Percentiles rank a stretch among this genome's conserved stretches.
These are phyloP conservation scores for Oreohelix idahoensis DNA, from an alignment of 1,140 invertebrate species.

Conservation along the genomic window DNA sequence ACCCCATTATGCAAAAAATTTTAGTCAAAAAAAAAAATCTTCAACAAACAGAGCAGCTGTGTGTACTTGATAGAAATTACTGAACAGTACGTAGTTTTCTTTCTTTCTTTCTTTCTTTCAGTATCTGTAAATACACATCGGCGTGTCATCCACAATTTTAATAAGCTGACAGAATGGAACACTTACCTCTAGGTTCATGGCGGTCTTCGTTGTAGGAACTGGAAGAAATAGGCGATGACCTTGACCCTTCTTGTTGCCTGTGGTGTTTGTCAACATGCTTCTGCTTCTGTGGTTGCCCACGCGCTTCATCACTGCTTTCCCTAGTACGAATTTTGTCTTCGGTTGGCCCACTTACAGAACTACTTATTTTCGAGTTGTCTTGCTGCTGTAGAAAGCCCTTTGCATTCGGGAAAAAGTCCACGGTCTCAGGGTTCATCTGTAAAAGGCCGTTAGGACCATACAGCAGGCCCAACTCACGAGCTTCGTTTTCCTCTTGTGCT, in stretches of 20 bases:
- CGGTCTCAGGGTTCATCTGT: conserved; percentile 61
- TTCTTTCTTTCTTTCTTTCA: no score
- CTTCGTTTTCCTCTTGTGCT: conserved; percentile 95
- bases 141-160: no score
- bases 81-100: no score
- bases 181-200: not conserved
- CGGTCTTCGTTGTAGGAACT: not conserved
- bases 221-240: not conserved
- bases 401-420: conserved; percentile 54
- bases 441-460: conserved; percentile 78
- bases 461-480: conserved; percentile 90
- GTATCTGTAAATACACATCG: no score
- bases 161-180: no score
- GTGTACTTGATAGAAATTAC: no score
- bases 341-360: not conserved
- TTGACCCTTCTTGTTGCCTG: not conserved
- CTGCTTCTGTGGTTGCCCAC: not conserved
- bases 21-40: no score
- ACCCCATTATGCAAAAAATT: no score
- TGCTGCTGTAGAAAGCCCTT: conserved; percentile 34
- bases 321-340: not conserved
- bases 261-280: not conserved
- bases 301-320: not conserved
- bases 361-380: not conserved
- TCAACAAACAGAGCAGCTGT: no score